Percentiles rank a stretch among this genome's conserved stretches.
Conservation (phyloP, 1,140 invertebrate genomes). For the Plodia interpunctella region DNA sequence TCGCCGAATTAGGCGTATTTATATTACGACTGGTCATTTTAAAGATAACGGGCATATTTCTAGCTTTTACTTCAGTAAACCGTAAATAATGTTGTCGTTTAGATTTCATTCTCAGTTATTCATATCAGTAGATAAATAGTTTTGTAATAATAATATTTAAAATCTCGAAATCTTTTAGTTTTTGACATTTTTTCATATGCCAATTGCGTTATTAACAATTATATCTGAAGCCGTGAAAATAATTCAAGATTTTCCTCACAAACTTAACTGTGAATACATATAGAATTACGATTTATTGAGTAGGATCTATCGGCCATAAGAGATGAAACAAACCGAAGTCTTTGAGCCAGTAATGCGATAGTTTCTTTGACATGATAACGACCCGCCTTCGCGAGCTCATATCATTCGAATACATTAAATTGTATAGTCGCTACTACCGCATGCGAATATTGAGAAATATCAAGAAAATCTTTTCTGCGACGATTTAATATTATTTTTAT, state of each 20-base stretch:
- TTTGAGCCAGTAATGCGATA: constrained; percentile 70
- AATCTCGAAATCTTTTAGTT: no score
- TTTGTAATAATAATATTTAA: no score
- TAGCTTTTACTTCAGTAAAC: no score
- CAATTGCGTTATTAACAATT: no score
- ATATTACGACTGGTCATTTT: neutral
- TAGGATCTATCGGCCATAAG: constrained; percentile 38
- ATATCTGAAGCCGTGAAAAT: constrained; percentile 12
- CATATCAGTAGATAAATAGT: no score
- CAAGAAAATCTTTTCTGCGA: constrained; percentile 13
- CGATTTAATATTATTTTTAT: neutral
- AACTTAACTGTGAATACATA: constrained; percentile 24
- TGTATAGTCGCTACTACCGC: constrained; percentile 37
- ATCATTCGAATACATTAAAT: constrained; percentile 66
- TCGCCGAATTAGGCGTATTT: neutral
- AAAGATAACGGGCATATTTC: neutral
- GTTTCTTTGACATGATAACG: constrained; percentile 74
- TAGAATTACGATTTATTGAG: constrained; percentile 43
- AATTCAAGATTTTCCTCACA: constrained; percentile 14
- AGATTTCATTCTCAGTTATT: no score
- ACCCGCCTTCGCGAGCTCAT: constrained; percentile 48
- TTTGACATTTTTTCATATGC: no score
- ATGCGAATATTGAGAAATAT: constrained; percentile 51
- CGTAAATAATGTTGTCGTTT: no score
- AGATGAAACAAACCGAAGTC: constrained; percentile 64